Evolutionary conservation across 2,797 vertebrate species (phyloP).

Genomic region (Anolis apletophallus): DNA sequence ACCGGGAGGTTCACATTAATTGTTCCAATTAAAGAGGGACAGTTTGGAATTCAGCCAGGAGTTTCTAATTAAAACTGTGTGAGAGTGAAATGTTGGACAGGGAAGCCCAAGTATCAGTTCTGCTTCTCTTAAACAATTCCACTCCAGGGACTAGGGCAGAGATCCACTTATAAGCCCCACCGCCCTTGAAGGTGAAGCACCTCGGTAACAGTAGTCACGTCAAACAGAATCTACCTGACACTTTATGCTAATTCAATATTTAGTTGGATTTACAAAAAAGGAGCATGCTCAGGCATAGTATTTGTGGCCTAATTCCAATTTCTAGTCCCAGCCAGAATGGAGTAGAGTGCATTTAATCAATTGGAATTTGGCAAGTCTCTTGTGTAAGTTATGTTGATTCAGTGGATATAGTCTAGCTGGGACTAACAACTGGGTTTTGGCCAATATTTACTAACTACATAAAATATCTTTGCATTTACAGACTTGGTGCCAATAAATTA

Average conservation of each 20-base stretch:
- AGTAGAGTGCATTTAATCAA: no score
- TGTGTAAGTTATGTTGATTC: no score
- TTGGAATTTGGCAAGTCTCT: no score
- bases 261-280: slow-evolving; percentile 21
- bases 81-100: background rate
- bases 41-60: background rate
- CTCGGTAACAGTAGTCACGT: background rate
- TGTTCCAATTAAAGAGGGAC: background rate
- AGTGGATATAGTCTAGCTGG: no score
- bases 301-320: no score
- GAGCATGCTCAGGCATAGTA: slow-evolving; percentile 46
- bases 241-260: slow-evolving; percentile 1
- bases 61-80: background rate
- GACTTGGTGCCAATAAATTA: slow-evolving; percentile 49
- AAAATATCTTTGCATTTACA: slow-evolving; percentile 36
- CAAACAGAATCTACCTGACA: background rate
- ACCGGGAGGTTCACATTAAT: background rate
- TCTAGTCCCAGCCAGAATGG: no score
- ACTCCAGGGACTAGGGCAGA: background rate
- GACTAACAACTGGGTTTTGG: background rate
- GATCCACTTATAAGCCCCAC: background rate
- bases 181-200: background rate
- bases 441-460: slow-evolving; percentile 39
- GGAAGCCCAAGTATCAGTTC: background rate
- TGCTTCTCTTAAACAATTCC: background rate